These are phyloP conservation scores for Zele albiditarsus DNA, from an alignment of 2,888 invertebrate species.

Conservation along the genomic window DNA sequence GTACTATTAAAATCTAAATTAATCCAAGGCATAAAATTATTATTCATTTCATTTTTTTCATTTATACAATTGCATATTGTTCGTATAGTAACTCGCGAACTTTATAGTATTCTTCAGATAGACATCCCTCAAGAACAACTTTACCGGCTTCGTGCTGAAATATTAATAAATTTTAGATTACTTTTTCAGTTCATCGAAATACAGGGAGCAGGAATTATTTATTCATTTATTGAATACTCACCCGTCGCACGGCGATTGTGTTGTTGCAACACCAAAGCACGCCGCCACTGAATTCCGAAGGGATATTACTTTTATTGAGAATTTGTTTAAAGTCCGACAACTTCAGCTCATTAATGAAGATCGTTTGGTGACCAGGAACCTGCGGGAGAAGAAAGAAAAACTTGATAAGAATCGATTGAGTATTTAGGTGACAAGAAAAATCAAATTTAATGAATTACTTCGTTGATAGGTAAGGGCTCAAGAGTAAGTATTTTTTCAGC, in stretches of 20 bases:
- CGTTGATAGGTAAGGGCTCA: conserved; percentile 77
- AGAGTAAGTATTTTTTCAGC: conserved; percentile 78
- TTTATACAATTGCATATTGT: conserved; percentile 95
- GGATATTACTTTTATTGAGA: conserved; percentile 82
- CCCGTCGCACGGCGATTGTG: conserved; percentile 90
- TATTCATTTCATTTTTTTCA: background rate
- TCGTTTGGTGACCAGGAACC: conserved; percentile 84
- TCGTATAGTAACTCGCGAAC: conserved; percentile 94
- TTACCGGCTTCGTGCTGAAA: conserved; percentile 92
- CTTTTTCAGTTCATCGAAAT: background rate
- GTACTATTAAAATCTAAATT: background rate
- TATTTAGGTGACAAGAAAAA: background rate
- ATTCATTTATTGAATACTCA: conserved; percentile 66
- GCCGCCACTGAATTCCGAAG: conserved; percentile 92
- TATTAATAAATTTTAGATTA: conserved; percentile 48
- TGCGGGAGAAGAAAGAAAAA: conserved; percentile 53
- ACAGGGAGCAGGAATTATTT: background rate
- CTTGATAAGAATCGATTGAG: background rate
- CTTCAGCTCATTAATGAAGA: conserved; percentile 94
- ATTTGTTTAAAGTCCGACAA: conserved; percentile 92
- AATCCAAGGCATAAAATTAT: background rate
- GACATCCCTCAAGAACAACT: conserved; percentile 93
- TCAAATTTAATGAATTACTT: conserved; percentile 59
- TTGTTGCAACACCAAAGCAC: conserved; percentile 95
- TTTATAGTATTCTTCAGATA: conserved; percentile 96